Conservation (phyloP, 2,797 vertebrate genomes). For the Heterohyrax brucei region DNA sequence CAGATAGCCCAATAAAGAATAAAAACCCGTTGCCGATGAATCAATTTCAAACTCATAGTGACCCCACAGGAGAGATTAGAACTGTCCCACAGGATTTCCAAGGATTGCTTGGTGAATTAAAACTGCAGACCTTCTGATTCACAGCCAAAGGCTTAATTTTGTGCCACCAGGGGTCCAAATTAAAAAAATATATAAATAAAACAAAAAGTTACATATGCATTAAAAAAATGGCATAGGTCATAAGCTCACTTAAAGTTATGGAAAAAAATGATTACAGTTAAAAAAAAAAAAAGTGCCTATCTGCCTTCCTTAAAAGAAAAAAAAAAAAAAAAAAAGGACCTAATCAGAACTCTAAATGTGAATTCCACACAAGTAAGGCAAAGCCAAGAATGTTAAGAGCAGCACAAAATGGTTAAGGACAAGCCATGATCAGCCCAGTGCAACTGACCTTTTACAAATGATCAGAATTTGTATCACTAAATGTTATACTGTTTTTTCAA, state of each 20-base stretch:
- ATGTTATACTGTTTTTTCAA: background rate
- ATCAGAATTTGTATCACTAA: conserved; percentile 8
- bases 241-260: conserved; percentile 2
- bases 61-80: no score
- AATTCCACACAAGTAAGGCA: conserved; percentile 45
- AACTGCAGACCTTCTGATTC: no score
- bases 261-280: background rate
- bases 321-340: background rate
- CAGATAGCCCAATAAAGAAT: conserved; percentile 41
- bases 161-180: no score
- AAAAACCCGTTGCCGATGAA: background rate
- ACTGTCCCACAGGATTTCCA: no score
- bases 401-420: conserved; percentile 41
- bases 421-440: conserved; percentile 65
- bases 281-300: background rate
- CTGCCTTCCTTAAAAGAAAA: background rate
- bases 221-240: conserved; percentile 36
- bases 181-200: no score
- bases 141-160: no score
- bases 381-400: background rate
- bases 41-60: no score
- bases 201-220: background rate
- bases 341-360: conserved; percentile 53
- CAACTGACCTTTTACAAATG: conserved; percentile 59
- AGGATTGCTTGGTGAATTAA: no score